Conservation (phyloP, 2,797 vertebrate species). For the Mycteria americana region DNA sequence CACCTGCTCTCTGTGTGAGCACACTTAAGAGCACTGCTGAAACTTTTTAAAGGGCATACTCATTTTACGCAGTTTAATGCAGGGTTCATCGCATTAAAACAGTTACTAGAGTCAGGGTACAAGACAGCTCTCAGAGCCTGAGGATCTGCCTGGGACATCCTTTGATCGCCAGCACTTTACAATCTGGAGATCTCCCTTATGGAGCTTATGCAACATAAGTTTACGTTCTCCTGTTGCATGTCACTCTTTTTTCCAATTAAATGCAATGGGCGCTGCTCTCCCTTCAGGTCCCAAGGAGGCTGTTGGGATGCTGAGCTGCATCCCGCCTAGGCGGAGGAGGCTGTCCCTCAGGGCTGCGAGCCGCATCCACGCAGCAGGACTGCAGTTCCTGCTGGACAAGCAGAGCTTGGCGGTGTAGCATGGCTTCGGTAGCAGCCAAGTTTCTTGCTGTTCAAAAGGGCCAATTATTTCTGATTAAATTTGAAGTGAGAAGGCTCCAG, state of each 20-base stretch:
- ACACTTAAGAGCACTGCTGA: not conserved
- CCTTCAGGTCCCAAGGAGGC: not conserved
- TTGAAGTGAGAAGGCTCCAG: not conserved
- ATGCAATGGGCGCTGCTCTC: not conserved
- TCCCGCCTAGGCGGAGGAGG: not conserved
- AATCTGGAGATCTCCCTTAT: not conserved
- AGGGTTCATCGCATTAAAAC: not conserved
- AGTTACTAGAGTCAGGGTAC: not conserved
- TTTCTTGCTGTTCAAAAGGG: not conserved
- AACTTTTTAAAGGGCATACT: not conserved
- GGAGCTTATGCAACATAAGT: not conserved
- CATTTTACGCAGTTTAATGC: not conserved
- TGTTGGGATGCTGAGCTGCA: not conserved
- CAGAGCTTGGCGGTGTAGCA: not conserved
- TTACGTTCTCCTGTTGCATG: not conserved
- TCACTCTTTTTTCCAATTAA: not conserved
- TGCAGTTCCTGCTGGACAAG: not conserved
- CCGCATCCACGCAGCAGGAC: not conserved
- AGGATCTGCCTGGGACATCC: not conserved
- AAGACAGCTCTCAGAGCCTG: not conserved
- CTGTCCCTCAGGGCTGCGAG: fast-evolving
- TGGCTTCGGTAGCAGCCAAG: not conserved
- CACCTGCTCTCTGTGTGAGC: not conserved
- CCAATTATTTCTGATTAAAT: not conserved
- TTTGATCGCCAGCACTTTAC: not conserved